phyloP scores from a whole-genome alignment of 2,888 invertebrate species.

The Cryptus viduatorius region DNA sequence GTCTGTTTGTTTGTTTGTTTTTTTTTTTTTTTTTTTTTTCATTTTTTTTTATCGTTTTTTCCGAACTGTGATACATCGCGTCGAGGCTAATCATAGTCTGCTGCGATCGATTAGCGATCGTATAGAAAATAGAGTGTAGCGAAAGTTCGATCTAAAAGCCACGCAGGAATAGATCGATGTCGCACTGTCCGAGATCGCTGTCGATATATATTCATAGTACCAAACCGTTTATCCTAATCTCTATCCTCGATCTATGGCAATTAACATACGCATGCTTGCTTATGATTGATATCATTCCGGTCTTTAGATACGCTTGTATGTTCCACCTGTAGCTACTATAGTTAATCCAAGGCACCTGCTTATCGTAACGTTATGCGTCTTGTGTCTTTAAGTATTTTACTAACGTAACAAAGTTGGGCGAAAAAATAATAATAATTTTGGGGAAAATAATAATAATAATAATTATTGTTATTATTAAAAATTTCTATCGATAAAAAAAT shows the following conservation, averaged over 20 bases:
- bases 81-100: background rate
- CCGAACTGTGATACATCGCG: background rate
- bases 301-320: constrained; percentile 10
- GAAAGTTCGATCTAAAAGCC: constrained; percentile 1
- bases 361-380: constrained; percentile 2
- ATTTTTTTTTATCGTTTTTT: too few relatives aligned
- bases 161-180: background rate
- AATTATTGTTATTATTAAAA: too few relatives aligned
- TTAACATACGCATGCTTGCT: constrained; percentile 52
- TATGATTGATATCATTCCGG: constrained; percentile 38
- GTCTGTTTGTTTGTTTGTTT: background rate
- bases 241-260: constrained; percentile 9
- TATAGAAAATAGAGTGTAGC: background rate
- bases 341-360: constrained; percentile 7
- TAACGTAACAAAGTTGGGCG: background rate
- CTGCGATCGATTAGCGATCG: background rate
- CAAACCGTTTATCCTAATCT: constrained; percentile 38
- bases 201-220: constrained; percentile 29
- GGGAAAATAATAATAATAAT: too few relatives aligned
- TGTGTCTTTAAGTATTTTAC: background rate
- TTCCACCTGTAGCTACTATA: background rate
- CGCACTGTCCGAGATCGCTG: constrained; percentile 7
- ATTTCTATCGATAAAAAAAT: background rate
- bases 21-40: too few relatives aligned
- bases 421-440: background rate